phyloP scores from a whole-genome alignment of 2,888 invertebrate genomes.

The Hymenopus coronatus region DNA sequence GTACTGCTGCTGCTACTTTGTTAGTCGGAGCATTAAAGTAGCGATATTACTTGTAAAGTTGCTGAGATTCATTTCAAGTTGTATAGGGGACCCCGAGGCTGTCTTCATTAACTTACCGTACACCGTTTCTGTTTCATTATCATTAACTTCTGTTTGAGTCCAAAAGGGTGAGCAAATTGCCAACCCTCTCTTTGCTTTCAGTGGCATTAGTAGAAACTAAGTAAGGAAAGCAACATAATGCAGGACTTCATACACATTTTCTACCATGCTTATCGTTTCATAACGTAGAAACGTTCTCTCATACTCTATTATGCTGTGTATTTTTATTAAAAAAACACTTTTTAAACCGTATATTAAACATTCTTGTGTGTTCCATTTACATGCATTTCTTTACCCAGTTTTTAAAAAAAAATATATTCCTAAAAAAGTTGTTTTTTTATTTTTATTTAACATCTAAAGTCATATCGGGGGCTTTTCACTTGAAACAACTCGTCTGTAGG shows the following conservation, averaged over 20 bases:
- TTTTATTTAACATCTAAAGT: no score
- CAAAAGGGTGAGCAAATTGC: neutral
- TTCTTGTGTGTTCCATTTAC: no score
- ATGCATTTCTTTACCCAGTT: no score
- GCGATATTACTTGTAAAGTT: neutral
- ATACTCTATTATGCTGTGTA: no score
- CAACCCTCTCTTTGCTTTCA: neutral
- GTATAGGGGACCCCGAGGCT: neutral
- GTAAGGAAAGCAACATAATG: neutral
- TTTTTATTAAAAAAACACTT: no score
- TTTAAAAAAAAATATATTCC: no score
- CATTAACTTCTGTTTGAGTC: neutral
- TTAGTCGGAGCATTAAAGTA: neutral
- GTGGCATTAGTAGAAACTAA: neutral
- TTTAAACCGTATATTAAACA: no score
- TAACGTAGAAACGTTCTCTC: no score
- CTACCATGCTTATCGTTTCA: no score
- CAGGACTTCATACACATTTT: neutral
- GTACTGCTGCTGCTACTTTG: neutral
- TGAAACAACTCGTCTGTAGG: no score
- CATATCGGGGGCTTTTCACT: no score
- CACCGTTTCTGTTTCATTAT: neutral
- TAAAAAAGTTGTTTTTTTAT: no score
- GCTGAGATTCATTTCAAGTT: neutral
- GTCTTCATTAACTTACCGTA: neutral